Conservation (phyloP, 2,113 vertebrate genomes). For the Hemicordylus capensis region DNA sequence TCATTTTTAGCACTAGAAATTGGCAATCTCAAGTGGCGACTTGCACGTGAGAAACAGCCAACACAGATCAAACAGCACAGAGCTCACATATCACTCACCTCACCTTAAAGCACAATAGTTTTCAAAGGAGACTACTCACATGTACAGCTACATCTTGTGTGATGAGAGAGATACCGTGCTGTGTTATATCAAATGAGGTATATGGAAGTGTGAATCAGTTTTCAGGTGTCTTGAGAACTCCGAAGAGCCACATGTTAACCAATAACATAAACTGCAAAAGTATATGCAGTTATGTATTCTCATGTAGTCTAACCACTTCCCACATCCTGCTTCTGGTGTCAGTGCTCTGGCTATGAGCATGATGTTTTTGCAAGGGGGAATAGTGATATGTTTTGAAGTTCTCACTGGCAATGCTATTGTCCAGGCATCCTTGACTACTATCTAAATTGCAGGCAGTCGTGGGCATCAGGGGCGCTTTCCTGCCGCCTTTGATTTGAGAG, state of each 20-base stretch:
- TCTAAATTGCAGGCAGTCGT: slow-evolving; percentile 71
- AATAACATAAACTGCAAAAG: neutral
- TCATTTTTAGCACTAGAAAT: neutral
- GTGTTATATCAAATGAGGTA: neutral
- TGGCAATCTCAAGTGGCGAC: neutral
- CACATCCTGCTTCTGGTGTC: neutral
- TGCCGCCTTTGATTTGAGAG: slow-evolving; percentile 85
- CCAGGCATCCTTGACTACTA: neutral
- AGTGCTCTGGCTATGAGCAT: neutral
- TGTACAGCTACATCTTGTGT: neutral
- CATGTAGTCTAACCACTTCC: neutral
- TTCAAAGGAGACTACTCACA: neutral
- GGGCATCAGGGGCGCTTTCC: slow-evolving; percentile 80
- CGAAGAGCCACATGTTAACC: neutral
- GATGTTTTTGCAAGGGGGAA: neutral
- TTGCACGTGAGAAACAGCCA: neutral
- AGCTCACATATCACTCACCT: neutral
- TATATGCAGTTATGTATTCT: neutral
- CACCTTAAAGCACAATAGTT: neutral
- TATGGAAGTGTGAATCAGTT: neutral
- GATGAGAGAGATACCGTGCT: neutral
- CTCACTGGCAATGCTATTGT: neutral
- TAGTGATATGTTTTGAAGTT: neutral
- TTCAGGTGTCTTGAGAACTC: neutral
- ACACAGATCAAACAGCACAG: neutral